Percentiles rank a stretch among this genome's conserved stretches.
Evolutionary conservation across 2,797 vertebrate species (phyloP).

Genomic region (Enteromius viviparus): DNA sequence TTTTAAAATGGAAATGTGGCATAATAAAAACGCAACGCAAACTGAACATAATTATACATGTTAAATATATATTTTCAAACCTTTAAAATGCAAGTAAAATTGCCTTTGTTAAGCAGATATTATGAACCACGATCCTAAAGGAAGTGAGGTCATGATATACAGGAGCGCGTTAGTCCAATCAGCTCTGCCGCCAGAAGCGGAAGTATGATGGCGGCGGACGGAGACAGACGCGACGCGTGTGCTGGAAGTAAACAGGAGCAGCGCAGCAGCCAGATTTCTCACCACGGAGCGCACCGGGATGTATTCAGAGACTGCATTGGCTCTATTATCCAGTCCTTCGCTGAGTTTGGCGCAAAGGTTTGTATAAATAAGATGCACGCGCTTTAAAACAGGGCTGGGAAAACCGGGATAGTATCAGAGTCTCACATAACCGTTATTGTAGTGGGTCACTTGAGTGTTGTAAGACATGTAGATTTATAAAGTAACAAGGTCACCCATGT

Average conservation of each 20-base stretch:
- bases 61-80: background rate
- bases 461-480: background rate
- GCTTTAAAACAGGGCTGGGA: background rate
- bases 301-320: conserved; percentile 65
- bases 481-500: background rate
- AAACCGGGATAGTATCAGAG: background rate
- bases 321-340: conserved; percentile 66
- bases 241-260: conserved; percentile 46
- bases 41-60: background rate
- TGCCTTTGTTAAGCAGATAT: background rate
- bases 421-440: background rate
- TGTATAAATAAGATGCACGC: conserved; percentile 16
- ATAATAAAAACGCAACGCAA: too few species aligned
- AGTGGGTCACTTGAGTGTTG: background rate
- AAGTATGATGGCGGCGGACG: conserved; percentile 72
- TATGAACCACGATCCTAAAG: conserved; percentile 2
- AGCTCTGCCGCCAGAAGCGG: conserved; percentile 40
- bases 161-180: conserved; percentile 66
- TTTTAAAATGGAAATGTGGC: background rate
- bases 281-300: conserved; percentile 55
- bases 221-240: conserved; percentile 50
- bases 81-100: background rate
- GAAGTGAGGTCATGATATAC: conserved; percentile 34
- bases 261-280: conserved; percentile 45
- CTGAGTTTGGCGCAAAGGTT: conserved; percentile 77